Conservation (phyloP, 2,797 vertebrate genomes). For the Pangasius sanitwongsei region DNA sequence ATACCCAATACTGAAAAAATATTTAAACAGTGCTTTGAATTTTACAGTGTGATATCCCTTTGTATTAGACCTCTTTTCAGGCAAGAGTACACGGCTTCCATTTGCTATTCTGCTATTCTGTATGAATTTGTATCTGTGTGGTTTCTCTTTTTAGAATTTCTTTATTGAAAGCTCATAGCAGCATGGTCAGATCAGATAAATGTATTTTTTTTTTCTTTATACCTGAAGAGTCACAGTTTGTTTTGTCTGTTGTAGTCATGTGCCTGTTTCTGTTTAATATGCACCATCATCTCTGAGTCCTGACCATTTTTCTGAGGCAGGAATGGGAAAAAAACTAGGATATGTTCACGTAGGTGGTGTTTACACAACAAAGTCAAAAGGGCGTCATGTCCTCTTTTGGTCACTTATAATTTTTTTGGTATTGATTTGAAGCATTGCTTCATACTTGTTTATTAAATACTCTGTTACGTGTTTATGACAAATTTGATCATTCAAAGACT, state of each 20-base stretch:
- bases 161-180: not conserved
- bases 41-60: not conserved
- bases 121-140: not conserved
- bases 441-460: not conserved
- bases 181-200: not conserved
- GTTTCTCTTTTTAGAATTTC: not conserved
- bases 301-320: not conserved
- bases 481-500: not conserved
- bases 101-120: not conserved
- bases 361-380: slow-evolving; percentile 24
- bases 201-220: not conserved
- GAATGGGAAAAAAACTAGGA: not conserved
- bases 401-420: not conserved
- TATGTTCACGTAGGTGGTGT: slow-evolving; percentile 10
- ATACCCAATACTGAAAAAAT: slow-evolving; percentile 15
- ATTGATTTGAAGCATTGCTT: not conserved
- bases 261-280: not conserved
- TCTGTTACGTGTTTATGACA: not conserved
- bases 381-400: not conserved
- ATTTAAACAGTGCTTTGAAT: not conserved
- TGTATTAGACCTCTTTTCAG: slow-evolving; percentile 3
- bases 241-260: not conserved
- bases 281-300: not conserved
- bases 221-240: not conserved
- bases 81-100: not conserved